Evolutionary conservation across 92 coral and sea anemone species (phyloP).

Genomic region (Palythoa grandis): DNA sequence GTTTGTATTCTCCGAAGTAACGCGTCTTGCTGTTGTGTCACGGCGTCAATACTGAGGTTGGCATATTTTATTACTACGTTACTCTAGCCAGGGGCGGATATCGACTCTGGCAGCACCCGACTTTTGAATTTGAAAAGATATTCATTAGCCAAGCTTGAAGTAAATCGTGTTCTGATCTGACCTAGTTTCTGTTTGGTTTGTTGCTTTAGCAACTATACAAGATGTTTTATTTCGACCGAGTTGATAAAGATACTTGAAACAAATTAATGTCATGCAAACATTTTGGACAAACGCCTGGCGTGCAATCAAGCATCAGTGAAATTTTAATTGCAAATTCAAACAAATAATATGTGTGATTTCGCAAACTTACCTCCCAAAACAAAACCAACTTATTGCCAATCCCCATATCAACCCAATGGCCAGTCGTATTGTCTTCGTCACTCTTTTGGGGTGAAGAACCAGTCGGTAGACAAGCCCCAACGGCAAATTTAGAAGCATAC

Average conservation of each 20-base stretch:
- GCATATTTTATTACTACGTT: too few species aligned
- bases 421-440: constrained; percentile 44
- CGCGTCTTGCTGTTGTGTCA: too few species aligned
- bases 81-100: too few species aligned
- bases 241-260: neutral
- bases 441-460: constrained; percentile 48
- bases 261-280: neutral
- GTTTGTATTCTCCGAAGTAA: too few species aligned
- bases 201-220: neutral
- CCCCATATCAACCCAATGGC: constrained; percentile 50
- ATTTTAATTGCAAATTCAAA: constrained; percentile 18
- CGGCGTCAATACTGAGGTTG: too few species aligned
- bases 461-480: constrained; percentile 46
- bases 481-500: constrained; percentile 50
- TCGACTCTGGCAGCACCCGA: too few species aligned
- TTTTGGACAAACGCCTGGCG: neutral
- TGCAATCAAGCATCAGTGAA: neutral
- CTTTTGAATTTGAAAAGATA: too few species aligned
- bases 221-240: neutral
- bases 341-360: neutral
- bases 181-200: neutral
- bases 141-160: too few species aligned
- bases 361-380: constrained; percentile 52
- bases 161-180: too few species aligned
- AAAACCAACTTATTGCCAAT: constrained; percentile 52